Conservation (phyloP, 2,888 invertebrate species). For the Nemotelus pantherinus region DNA sequence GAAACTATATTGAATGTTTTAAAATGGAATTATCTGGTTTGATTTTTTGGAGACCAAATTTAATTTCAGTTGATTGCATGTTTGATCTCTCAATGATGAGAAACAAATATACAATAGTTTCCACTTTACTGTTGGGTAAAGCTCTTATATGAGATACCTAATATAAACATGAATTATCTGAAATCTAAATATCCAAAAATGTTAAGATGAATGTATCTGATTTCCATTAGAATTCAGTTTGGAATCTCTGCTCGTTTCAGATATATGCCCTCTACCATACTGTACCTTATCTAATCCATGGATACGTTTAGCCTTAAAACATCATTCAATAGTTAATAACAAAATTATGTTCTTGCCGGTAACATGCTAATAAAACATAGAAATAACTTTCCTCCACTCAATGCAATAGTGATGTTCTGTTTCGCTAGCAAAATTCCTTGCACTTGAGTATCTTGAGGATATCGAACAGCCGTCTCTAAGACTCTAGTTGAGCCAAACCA, state of each 20-base stretch:
- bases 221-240: no score
- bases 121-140: no score
- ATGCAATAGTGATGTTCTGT: conserved; percentile 24
- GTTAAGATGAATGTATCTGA: no score
- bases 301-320: conserved; percentile 38
- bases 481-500: not conserved
- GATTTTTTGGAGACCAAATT: no score
- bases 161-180: no score
- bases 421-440: conserved; percentile 8
- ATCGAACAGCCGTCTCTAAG: no score
- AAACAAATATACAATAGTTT: no score
- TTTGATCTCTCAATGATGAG: no score
- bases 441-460: not conserved
- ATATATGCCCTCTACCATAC: not conserved
- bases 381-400: conserved; percentile 44
- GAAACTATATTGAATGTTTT: not conserved
- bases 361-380: conserved; percentile 55
- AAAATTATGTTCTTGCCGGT: conserved; percentile 54
- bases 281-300: conserved; percentile 16
- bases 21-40: no score
- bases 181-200: no score
- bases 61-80: no score
- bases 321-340: conserved; percentile 51
- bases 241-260: not conserved
- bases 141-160: no score